Percentiles rank a stretch among this genome's conserved stretches.
Conservation (phyloP, 2,888 invertebrate species). For the Philonicus albiceps region DNA sequence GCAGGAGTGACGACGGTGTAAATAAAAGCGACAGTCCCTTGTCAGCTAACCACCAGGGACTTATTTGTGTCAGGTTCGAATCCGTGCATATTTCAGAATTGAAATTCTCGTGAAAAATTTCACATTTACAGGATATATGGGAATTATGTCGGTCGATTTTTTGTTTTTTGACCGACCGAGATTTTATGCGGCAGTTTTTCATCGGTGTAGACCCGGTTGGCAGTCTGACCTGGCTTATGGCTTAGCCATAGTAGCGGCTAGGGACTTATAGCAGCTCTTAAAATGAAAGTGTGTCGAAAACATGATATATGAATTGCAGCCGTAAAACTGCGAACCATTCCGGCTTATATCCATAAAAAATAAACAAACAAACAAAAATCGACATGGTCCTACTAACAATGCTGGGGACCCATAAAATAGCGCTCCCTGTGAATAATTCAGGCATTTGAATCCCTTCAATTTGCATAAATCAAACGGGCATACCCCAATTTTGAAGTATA, state of each 20-base stretch:
- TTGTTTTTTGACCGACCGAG: not conserved
- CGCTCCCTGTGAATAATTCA: not conserved
- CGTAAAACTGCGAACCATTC: not conserved
- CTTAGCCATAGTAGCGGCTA: not conserved
- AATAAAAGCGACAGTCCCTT: not conserved
- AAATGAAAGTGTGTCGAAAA: conserved; percentile 1
- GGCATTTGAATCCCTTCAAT: not conserved
- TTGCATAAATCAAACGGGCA: conserved; percentile 20
- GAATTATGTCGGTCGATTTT: not conserved
- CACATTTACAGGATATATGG: not conserved
- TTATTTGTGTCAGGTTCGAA: conserved; percentile 4
- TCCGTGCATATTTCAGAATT: conserved; percentile 8
- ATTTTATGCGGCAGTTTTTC: conserved; percentile 23
- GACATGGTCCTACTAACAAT: not conserved
- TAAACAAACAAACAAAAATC: not conserved
- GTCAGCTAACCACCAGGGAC: not conserved
- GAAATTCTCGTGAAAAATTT: conserved; percentile 13
- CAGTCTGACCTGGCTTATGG: not conserved
- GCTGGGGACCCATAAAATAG: not conserved
- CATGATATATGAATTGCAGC: conserved; percentile 17
- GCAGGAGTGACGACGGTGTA: not conserved
- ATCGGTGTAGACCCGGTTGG: not conserved
- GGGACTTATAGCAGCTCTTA: not conserved
- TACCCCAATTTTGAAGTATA: not conserved
- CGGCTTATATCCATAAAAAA: not conserved